Conservation (phyloP, 2,797 vertebrate genomes). For the Helicolenus hilgendorfi region DNA sequence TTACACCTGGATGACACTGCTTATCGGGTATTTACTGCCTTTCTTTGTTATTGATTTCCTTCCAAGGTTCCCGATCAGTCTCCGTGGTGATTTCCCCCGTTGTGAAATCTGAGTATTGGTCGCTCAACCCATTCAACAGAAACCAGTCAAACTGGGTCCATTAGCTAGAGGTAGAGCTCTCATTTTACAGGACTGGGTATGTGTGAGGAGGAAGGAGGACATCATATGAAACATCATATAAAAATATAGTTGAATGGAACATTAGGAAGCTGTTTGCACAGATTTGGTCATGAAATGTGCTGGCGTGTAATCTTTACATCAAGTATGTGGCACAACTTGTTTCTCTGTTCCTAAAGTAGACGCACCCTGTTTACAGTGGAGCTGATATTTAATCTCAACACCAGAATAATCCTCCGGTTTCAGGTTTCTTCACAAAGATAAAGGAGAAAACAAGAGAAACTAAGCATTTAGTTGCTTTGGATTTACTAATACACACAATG, state of each 20-base stretch:
- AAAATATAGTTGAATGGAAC: background rate
- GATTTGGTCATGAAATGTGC: background rate
- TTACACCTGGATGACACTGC: background rate
- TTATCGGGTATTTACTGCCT: background rate
- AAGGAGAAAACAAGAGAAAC: background rate
- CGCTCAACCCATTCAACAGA: conserved; percentile 53
- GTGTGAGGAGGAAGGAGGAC: background rate
- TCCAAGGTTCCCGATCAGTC: background rate
- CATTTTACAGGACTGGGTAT: conserved; percentile 51
- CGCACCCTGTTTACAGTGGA: conserved; percentile 59
- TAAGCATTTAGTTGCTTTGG: background rate
- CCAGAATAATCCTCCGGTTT: background rate
- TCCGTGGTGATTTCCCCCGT: conserved; percentile 39
- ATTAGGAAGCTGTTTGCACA: background rate
- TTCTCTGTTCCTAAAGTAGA: conserved; percentile 35
- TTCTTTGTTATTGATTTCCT: background rate
- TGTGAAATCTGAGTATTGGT: conserved; percentile 75
- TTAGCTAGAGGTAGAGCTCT: conserved; percentile 35
- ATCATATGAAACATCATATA: background rate
- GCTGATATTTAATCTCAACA: conserved; percentile 42
- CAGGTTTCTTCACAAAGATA: background rate
- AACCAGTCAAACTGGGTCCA: conserved; percentile 81
- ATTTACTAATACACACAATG: background rate
- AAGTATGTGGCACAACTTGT: conserved; percentile 52
- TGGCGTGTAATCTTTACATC: conserved; percentile 29